Evolutionary conservation across 2,113 vertebrate species (phyloP).

Genomic region (Strigops habroptila): DNA sequence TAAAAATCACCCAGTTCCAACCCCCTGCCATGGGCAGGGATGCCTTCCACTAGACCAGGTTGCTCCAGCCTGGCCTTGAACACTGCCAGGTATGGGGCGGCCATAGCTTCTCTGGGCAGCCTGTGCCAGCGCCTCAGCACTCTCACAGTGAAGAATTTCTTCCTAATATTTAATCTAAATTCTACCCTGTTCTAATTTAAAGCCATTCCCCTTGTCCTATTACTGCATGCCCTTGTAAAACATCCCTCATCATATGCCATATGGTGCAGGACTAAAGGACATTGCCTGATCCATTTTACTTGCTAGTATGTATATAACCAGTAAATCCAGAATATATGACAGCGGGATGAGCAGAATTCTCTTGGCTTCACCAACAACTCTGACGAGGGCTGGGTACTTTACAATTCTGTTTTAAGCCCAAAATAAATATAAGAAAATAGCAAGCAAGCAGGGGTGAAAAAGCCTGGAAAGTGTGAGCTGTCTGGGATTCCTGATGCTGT

Average conservation of each 20-base stretch:
- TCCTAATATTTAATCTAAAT: background rate
- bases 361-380: background rate
- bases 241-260: background rate
- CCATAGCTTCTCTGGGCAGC: background rate
- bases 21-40: background rate
- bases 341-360: background rate
- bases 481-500: background rate
- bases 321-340: background rate
- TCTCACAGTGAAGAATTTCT: background rate
- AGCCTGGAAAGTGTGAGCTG: background rate
- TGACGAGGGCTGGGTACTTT: background rate
- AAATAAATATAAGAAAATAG: background rate
- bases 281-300: background rate
- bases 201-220: background rate
- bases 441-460: background rate
- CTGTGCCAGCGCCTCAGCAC: background rate
- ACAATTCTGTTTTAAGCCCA: background rate
- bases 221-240: background rate
- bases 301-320: background rate
- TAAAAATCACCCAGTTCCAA: background rate
- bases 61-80: background rate
- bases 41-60: background rate
- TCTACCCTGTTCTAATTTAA: background rate
- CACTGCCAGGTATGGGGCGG: background rate
- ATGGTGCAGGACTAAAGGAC: background rate